phyloP scores from a whole-genome alignment of 2,113 vertebrate genomes.

The Muscicapa adusta region DNA sequence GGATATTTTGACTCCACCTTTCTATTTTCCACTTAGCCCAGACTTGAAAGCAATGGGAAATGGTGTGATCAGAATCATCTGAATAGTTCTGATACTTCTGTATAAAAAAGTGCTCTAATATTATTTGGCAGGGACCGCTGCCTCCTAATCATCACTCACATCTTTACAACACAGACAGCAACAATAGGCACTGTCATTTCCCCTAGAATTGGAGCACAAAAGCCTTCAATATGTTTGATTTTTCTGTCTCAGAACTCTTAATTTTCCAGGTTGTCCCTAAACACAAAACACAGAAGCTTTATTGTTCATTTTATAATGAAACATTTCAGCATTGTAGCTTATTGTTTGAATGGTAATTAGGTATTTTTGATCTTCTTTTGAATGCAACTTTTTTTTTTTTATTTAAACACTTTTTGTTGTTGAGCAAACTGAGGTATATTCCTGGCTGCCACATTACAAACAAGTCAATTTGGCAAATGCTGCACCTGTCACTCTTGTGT shows the following conservation, averaged over 20 bases:
- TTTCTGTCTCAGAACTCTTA: background rate
- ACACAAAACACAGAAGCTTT: background rate
- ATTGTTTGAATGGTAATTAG: constrained; percentile 23
- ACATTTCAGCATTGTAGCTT: background rate
- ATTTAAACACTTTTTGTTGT: background rate
- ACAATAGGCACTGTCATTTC: background rate
- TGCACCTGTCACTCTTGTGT: background rate
- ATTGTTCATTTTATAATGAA: constrained; percentile 1
- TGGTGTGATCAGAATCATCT: background rate
- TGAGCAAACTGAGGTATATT: constrained; percentile 31
- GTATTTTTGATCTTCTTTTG: constrained; percentile 34
- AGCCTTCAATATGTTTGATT: background rate
- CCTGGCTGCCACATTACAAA: constrained; percentile 33
- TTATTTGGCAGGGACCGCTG: background rate
- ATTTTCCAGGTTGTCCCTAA: background rate
- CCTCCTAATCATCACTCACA: background rate
- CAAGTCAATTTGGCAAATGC: constrained; percentile 40
- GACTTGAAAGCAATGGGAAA: background rate
- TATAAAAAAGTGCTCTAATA: background rate
- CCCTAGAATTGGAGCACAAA: background rate
- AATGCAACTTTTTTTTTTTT: background rate
- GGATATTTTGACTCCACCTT: background rate
- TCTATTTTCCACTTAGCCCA: background rate
- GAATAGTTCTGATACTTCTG: background rate
- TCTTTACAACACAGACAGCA: background rate